Evolutionary conservation across 2,888 invertebrate genomes (phyloP).

Genomic region (Empis stercorea): DNA sequence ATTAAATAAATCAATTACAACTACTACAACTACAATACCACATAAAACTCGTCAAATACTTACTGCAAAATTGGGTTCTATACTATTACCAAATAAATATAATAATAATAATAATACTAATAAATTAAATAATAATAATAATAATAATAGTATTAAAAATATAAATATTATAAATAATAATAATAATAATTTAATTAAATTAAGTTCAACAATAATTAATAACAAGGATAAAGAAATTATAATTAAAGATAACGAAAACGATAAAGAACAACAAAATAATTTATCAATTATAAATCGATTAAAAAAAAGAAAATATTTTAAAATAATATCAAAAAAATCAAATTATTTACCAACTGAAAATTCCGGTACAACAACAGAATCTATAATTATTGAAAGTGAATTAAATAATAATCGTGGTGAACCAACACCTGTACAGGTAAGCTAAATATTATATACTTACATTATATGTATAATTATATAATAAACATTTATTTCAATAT

Average conservation of each 20-base stretch:
- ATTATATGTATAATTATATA: too few relatives aligned
- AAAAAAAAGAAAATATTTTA: neutral
- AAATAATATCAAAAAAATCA: too few relatives aligned
- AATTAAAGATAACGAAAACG: too few relatives aligned
- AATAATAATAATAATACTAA: neutral
- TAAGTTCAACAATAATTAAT: too few relatives aligned
- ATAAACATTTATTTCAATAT: too few relatives aligned
- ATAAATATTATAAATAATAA: neutral
- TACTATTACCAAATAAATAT: neutral
- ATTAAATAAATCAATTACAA: too few relatives aligned
- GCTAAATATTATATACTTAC: neutral
- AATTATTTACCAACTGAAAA: neutral
- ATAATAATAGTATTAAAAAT: neutral
- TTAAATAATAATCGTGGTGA: slow-evolving; percentile 15
- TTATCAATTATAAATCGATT: neutral
- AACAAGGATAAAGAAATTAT: too few relatives aligned
- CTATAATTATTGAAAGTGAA: slow-evolving; percentile 13
- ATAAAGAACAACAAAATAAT: too few relatives aligned
- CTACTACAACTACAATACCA: neutral
- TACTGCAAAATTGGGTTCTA: neutral
- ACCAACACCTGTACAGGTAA: slow-evolving; percentile 16
- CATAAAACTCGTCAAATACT: neutral
- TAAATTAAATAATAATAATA: neutral
- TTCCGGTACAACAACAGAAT: slow-evolving; percentile 8
- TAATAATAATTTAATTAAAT: slow-evolving; percentile 2